Evolutionary conservation across 37 sponge, comb jelly and placozoan species (phyloP).

Genomic region (Beroe forskalii): DNA sequence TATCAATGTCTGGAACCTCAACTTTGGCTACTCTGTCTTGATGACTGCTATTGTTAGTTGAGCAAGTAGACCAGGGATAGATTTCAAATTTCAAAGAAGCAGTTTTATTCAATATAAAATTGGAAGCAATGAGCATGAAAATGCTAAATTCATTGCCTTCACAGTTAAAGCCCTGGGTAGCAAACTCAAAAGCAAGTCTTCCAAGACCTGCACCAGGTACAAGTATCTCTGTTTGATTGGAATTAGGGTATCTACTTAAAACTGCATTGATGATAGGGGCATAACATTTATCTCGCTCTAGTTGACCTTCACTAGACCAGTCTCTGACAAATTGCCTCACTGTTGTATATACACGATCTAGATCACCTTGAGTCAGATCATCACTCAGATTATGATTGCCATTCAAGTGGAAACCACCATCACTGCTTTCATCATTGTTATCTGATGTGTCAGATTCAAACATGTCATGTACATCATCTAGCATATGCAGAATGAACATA

Average conservation of each 20-base stretch:
- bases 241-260: slow-evolving; percentile 69
- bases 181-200: slow-evolving; percentile 89
- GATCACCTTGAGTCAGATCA: slow-evolving; percentile 46
- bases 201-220: slow-evolving; percentile 97
- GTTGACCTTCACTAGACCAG: slow-evolving; percentile 90
- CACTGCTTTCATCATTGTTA: neutral
- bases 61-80: slow-evolving; percentile 84
- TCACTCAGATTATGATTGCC: neutral
- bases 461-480: slow-evolving; percentile 71
- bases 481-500: slow-evolving; percentile 73
- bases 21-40: slow-evolving; percentile 74
- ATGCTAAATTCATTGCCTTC: slow-evolving; percentile 99
- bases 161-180: slow-evolving; percentile 79
- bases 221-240: slow-evolving; percentile 70
- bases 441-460: slow-evolving; percentile 71
- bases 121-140: slow-evolving; percentile 91
- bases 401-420: neutral
- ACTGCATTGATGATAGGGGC: slow-evolving; percentile 87
- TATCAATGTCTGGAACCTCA: slow-evolving; percentile 85
- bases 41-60: slow-evolving; percentile 76
- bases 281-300: slow-evolving; percentile 85
- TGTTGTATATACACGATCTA: slow-evolving; percentile 88
- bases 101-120: slow-evolving; percentile 89
- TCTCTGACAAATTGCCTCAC: slow-evolving; percentile 96
- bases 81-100: slow-evolving; percentile 42